Percentiles rank a stretch among this genome's conserved stretches.
Conservation (phyloP, 1,140 invertebrate genomes). For the Bactericera cockerelli region DNA sequence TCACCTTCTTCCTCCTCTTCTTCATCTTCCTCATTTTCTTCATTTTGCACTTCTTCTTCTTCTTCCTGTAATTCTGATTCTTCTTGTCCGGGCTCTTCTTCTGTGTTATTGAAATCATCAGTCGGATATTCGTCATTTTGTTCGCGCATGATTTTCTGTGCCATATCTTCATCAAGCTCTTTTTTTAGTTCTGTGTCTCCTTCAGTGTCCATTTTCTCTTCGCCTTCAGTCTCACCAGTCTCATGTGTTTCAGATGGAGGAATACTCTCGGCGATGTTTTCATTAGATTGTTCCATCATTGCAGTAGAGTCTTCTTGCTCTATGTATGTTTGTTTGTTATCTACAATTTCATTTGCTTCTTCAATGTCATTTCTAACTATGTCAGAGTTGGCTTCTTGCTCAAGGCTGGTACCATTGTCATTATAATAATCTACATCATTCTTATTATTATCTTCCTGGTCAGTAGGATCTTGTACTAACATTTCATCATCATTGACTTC, state of each 20-base stretch:
- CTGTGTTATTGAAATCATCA: neutral
- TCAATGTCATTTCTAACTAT: no score
- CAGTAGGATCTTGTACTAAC: no score
- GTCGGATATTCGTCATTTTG: neutral
- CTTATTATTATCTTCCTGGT: no score
- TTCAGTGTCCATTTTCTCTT: neutral
- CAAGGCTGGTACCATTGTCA: no score
- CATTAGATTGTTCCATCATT: neutral
- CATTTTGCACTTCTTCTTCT: neutral
- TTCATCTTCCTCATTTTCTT: neutral
- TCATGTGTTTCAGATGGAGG: no score
- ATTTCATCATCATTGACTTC: no score
- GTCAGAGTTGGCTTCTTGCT: no score
- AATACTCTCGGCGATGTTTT: no score
- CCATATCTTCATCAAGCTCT: neutral
- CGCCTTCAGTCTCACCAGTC: neutral
- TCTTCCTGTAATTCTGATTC: neutral
- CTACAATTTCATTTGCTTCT: no score
- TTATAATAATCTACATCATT: no score
- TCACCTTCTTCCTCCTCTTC: neutral
- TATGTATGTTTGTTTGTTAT: no score
- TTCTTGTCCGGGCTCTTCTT: neutral
- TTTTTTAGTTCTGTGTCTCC: neutral
- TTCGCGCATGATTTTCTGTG: neutral
- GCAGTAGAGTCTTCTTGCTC: no score